Base-by-base conservation (phyloP, 30 jellyfish, hydroid and myxozoan genomes). In the Chironex yamaguchii region DNA sequence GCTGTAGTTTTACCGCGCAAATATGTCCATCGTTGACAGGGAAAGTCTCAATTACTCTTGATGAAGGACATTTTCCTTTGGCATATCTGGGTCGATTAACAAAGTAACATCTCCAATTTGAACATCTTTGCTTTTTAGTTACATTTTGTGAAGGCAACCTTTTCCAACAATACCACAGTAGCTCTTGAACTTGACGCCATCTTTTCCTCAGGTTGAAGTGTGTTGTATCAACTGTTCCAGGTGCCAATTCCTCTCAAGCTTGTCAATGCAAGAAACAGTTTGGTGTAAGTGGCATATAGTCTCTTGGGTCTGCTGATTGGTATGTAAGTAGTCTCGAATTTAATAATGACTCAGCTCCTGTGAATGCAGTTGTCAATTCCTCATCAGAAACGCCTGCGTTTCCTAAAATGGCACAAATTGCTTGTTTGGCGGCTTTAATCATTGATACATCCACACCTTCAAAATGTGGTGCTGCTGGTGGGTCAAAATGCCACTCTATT, bases 381-480 rank as follows among this genome's bases (percentile, higher is more conserved):
- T 83, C 90, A 64, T 70, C 82, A 6, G 82, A 13, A 23, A 71
- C 75, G 58, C 62, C 32, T 35, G 88, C 83, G 32, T 71, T 36
- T 23, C 49, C 28, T 30, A 84, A 64, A 67, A 72, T 34, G 4
- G 89, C 84, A 4, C 35, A 31, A 74, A 84, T 20, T 14, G 89
- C 83, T 21, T 76, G 48, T 71, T 84, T 84, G 21, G 84, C 89
- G 22, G 94, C 49, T 36, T 71, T 71, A 49, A 84, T 35, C 89
- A 84, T 52, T 1, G 28, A 53, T 48, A 71, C 89, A 48, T 52
- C 76, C n/a, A 53, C 79, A n/a, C 86, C 86, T 3, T 84, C 82
- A 69, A 83, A 79, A 23, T 79, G 90, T 33, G 93, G 85, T 51
- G 92, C 81, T 62, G 25, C 23, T 2, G 93, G 89, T 1, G 93